These are phyloP conservation scores for Camelus dromedarius DNA, from an alignment of 2,113 vertebrate genomes.

Conservation along the genomic window DNA sequence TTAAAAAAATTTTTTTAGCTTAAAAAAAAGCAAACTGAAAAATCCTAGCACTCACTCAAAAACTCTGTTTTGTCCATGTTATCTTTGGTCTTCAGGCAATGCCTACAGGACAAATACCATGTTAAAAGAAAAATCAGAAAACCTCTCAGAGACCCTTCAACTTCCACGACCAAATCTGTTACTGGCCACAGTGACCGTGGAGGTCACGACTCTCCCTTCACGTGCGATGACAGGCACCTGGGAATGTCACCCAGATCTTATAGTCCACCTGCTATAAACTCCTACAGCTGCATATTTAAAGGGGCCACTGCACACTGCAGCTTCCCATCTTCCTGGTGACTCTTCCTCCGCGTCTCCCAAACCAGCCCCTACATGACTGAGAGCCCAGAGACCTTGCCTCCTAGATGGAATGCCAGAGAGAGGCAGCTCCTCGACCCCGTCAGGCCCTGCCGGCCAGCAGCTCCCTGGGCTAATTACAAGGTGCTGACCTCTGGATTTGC, in stretches of 20 bases:
- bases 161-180: no score
- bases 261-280: not conserved
- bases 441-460: not conserved
- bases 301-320: no score
- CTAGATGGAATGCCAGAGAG: not conserved
- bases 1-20: no score
- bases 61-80: not conserved
- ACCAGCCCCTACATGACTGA: not conserved
- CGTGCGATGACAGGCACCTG: not conserved
- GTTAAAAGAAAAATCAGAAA: no score
- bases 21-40: not conserved
- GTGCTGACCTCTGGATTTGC: not conserved
- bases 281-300: not conserved
- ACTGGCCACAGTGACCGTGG: no score
- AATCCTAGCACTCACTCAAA: not conserved
- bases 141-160: no score
- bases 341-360: not conserved
- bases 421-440: not conserved
- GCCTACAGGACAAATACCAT: not conserved
- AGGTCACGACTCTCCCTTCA: not conserved
- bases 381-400: not conserved
- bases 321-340: not conserved
- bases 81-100: not conserved
- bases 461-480: not conserved
- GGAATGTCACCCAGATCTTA: not conserved